phyloP scores from a whole-genome alignment of 1,140 invertebrate genomes.

The Drosophila dunni region DNA sequence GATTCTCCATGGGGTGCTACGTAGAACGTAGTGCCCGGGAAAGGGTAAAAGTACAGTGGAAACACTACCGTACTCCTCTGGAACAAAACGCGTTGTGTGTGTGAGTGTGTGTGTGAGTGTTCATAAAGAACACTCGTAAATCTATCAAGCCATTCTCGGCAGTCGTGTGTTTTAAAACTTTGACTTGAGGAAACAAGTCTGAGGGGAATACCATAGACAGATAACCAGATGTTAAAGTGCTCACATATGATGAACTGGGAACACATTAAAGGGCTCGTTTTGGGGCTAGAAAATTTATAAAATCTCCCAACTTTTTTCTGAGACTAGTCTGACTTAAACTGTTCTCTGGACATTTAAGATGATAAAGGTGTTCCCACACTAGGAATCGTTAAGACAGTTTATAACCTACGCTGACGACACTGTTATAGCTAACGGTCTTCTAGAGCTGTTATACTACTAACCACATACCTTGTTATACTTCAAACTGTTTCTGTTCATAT shows the following conservation, averaged over 20 bases:
- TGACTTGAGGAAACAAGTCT: slow-evolving; percentile 7
- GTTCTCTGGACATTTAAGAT: too few relatives aligned
- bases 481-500: too few relatives aligned
- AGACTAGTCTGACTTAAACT: too few relatives aligned
- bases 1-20: background rate
- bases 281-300: background rate
- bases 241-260: background rate
- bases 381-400: too few relatives aligned
- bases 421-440: too few relatives aligned
- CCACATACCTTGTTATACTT: too few relatives aligned
- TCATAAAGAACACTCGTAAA: slow-evolving; percentile 11
- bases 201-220: slow-evolving; percentile 4
- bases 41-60: background rate
- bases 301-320: background rate
- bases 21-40: background rate
- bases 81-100: background rate
- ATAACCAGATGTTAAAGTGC: slow-evolving; percentile 4
- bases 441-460: too few relatives aligned
- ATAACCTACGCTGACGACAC: too few relatives aligned
- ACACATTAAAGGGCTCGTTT: background rate
- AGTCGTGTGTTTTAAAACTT: background rate
- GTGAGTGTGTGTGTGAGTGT: background rate
- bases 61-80: background rate
- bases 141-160: slow-evolving; percentile 12
- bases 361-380: too few relatives aligned